Evolutionary conservation across 92 coral and sea anemone genomes (phyloP).

Genomic region (Actinernus sp.): DNA sequence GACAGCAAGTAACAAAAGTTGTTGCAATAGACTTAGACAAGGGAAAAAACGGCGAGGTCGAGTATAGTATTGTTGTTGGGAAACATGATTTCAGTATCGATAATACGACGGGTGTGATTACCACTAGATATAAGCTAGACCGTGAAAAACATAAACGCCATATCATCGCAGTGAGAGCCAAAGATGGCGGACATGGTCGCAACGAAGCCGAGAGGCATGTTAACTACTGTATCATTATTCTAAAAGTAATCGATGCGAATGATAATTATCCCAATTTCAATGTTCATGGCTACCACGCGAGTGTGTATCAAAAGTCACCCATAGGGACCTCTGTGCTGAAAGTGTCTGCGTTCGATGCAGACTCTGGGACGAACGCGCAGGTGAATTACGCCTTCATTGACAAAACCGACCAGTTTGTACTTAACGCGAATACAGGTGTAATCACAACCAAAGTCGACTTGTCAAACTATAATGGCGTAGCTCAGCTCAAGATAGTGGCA

Average conservation of each 20-base stretch:
- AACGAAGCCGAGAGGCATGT: slow-evolving; percentile 35
- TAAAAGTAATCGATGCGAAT: slow-evolving; percentile 70
- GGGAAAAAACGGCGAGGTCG: slow-evolving; percentile 69
- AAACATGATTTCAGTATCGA: slow-evolving; percentile 63
- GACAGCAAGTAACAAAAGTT: slow-evolving; percentile 65
- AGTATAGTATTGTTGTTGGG: slow-evolving; percentile 67
- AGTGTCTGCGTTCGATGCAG: slow-evolving; percentile 75
- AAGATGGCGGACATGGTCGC: slow-evolving; percentile 81
- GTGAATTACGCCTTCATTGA: slow-evolving; percentile 60
- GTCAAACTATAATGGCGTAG: slow-evolving; percentile 43
- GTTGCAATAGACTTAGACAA: slow-evolving; percentile 73
- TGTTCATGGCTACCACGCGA: slow-evolving; percentile 57
- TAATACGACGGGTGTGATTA: slow-evolving; percentile 78
- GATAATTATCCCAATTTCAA: slow-evolving; percentile 82
- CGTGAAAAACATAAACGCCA: slow-evolving; percentile 54
- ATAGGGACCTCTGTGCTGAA: slow-evolving; percentile 67
- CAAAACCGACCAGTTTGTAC: slow-evolving; percentile 60
- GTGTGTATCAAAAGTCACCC: slow-evolving; percentile 50
- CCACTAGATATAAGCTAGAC: slow-evolving; percentile 60
- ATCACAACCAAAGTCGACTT: slow-evolving; percentile 68
- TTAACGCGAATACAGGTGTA: slow-evolving; percentile 57
- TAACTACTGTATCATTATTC: slow-evolving; percentile 55
- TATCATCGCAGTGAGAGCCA: slow-evolving; percentile 64
- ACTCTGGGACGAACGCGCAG: slow-evolving; percentile 56
- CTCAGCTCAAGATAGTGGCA: slow-evolving; percentile 30